Evolutionary conservation across 2,888 invertebrate species (phyloP).

Genomic region (Heteromyza rotundicornis): DNA sequence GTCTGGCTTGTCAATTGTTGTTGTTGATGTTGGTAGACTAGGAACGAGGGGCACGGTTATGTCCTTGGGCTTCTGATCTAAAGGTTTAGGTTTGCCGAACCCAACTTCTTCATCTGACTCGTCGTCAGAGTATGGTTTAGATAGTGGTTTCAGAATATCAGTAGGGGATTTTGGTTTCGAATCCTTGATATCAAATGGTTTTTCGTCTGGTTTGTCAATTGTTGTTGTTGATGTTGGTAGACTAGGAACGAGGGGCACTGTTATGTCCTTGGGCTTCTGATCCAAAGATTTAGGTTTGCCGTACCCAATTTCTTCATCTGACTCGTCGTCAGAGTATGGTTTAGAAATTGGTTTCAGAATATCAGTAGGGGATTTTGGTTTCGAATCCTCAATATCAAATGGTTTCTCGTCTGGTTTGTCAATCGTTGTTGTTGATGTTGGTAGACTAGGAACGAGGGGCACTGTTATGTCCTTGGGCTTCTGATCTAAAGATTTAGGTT

Average conservation of each 20-base stretch:
- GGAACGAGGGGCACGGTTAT: neutral
- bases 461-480: no score
- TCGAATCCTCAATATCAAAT: no score
- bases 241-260: neutral
- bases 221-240: neutral
- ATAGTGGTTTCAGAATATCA: neutral
- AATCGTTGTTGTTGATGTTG: no score
- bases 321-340: slow-evolving; percentile 13
- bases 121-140: slow-evolving; percentile 8
- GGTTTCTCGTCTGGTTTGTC: no score
- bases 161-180: neutral
- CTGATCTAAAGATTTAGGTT: no score
- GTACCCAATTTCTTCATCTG: slow-evolving; percentile 19
- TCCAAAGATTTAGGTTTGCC: neutral
- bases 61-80: neutral
- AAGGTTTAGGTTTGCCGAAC: neutral
- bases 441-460: no score
- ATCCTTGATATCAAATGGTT: slow-evolving; percentile 8
- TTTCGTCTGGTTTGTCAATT: slow-evolving; percentile 20
- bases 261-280: neutral
- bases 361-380: neutral
- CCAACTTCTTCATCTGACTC: slow-evolving; percentile 16
- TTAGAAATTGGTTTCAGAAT: neutral
- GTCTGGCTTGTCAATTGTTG: slow-evolving; percentile 21
- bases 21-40: neutral